These are phyloP conservation scores for Leucozona laternaria DNA, from an alignment of 2,888 invertebrate genomes.

Conservation along the genomic window DNA sequence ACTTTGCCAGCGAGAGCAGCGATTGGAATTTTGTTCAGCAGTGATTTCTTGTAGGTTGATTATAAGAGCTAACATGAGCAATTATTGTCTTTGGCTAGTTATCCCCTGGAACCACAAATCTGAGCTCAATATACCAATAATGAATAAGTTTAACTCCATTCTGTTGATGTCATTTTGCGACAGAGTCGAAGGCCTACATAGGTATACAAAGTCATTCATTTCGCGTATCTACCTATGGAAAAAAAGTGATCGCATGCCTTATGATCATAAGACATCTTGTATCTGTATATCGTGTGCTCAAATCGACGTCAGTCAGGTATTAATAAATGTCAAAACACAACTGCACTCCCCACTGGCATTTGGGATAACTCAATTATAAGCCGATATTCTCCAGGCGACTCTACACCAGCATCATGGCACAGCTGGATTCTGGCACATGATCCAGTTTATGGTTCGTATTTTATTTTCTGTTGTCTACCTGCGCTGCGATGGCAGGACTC, in stretches of 20 bases:
- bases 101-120: slow-evolving; percentile 17
- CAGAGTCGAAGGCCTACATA: background rate
- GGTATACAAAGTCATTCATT: background rate
- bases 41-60: slow-evolving; percentile 18
- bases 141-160: slow-evolving; percentile 37
- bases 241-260: slow-evolving; percentile 60
- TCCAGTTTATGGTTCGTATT: slow-evolving; percentile 56
- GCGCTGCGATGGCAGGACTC: background rate
- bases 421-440: slow-evolving; percentile 79
- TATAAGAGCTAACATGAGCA: slow-evolving; percentile 44
- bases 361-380: slow-evolving; percentile 81
- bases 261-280: slow-evolving; percentile 54
- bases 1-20: background rate
- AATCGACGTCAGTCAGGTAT: slow-evolving; percentile 82
- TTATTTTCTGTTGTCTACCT: slow-evolving; percentile 30
- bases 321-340: slow-evolving; percentile 83
- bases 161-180: background rate
- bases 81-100: slow-evolving; percentile 39
- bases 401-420: slow-evolving; percentile 71
- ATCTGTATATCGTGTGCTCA: slow-evolving; percentile 77
- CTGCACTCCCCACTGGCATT: slow-evolving; percentile 74
- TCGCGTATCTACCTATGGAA: slow-evolving; percentile 16
- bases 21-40: slow-evolving; percentile 29
- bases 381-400: slow-evolving; percentile 79
- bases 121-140: background rate